These are phyloP conservation scores for Aspidiotus rigidus DNA, from an alignment of 2,888 invertebrate species.

Conservation along the genomic window DNA sequence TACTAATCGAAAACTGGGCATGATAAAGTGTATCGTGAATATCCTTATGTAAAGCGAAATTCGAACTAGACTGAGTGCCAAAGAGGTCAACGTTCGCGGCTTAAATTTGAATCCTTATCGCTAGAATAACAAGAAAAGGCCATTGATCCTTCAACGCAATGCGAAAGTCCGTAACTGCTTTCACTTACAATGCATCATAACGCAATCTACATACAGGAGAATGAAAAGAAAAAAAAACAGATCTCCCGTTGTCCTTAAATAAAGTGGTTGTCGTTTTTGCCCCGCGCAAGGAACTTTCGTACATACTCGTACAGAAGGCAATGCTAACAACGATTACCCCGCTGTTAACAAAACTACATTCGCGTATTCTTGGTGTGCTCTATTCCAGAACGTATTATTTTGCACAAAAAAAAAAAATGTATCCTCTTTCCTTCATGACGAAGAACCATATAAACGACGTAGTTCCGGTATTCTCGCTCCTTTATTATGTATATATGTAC, in stretches of 20 bases:
- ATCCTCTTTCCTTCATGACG: conserved; percentile 2
- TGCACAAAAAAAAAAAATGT: background rate
- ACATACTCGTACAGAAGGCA: too few relatives aligned
- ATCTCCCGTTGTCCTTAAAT: conserved; percentile 13
- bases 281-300: background rate
- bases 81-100: too few relatives aligned
- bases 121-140: too few relatives aligned
- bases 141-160: too few relatives aligned
- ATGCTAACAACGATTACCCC: conserved; percentile 1
- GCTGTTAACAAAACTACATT: conserved; percentile 1
- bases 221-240: conserved; percentile 9
- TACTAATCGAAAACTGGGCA: too few relatives aligned
- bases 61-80: too few relatives aligned
- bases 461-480: background rate
- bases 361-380: background rate
- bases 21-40: too few relatives aligned
- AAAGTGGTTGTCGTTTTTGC: conserved; percentile 6
- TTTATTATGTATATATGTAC: background rate
- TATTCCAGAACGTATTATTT: background rate
- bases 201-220: too few relatives aligned
- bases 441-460: background rate
- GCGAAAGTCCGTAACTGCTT: too few relatives aligned
- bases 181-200: too few relatives aligned
- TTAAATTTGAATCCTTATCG: too few relatives aligned
- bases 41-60: too few relatives aligned